Conservation (phyloP, 2,797 vertebrate genomes). For the Salarias fasciatus region DNA sequence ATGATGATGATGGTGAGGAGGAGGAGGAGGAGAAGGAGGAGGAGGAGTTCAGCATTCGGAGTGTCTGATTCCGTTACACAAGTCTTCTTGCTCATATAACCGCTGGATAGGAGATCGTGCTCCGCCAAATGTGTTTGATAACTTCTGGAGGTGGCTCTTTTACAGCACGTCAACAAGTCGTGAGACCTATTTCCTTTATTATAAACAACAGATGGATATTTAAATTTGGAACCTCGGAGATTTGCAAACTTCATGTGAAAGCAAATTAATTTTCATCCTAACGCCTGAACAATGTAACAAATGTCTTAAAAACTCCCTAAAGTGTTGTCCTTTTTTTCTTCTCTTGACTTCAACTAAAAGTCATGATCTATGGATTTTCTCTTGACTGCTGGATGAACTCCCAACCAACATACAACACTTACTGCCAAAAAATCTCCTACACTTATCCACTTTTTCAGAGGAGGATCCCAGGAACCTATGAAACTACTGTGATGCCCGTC, state of each 20-base stretch:
- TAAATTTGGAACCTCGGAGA: neutral
- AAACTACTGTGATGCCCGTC: conserved; percentile 39
- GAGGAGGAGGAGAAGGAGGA: conserved; percentile 58
- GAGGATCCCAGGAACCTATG: conserved; percentile 49
- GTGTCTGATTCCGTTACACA: conserved; percentile 87
- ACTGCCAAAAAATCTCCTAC: conserved; percentile 39
- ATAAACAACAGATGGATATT: conserved; percentile 1
- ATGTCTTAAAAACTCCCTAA: conserved; percentile 10
- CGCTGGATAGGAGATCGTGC: conserved; percentile 43
- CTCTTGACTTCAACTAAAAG: conserved; percentile 24
- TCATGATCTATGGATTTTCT: conserved; percentile 55
- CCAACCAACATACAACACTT: conserved; percentile 52
- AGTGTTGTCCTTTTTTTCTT: neutral
- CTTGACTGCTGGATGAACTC: conserved; percentile 72
- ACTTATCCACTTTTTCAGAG: conserved; percentile 49
- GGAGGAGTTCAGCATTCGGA: conserved; percentile 87
- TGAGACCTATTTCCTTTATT: neutral
- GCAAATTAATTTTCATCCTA: neutral
- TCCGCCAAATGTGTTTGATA: conserved; percentile 43
- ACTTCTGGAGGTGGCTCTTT: conserved; percentile 9
- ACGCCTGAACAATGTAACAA: neutral
- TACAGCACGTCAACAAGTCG: neutral
- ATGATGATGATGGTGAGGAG: conserved; percentile 61
- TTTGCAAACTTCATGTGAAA: conserved; percentile 7
- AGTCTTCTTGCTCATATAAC: conserved; percentile 78